Conservation (phyloP, 2,797 vertebrate genomes). For the Crenuchus spilurus region DNA sequence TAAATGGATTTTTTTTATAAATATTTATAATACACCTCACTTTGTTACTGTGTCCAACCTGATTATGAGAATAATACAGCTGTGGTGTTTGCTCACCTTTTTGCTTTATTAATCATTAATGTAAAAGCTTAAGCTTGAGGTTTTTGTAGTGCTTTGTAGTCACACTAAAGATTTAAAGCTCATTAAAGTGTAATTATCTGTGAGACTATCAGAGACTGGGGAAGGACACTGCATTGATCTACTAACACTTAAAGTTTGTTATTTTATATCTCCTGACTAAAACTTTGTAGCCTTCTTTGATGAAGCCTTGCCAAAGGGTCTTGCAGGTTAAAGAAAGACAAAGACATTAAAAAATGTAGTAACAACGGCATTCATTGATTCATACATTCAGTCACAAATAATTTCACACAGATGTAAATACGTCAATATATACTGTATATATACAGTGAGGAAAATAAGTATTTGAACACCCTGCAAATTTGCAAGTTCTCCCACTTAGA, state of each 20-base stretch:
- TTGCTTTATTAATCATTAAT: conserved; percentile 43
- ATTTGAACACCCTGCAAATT: too few relatives aligned
- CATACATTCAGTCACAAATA: too few relatives aligned
- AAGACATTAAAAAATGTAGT: too few relatives aligned
- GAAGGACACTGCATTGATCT: conserved; percentile 1
- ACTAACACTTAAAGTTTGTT: not conserved
- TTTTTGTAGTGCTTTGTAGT: conserved; percentile 2
- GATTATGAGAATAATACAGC: not conserved
- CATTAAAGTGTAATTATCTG: conserved; percentile 3
- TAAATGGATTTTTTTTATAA: too few relatives aligned
- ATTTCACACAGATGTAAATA: too few relatives aligned
- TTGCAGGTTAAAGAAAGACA: not conserved
- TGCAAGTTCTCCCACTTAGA: too few relatives aligned
- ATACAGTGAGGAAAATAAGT: too few relatives aligned
- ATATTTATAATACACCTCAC: too few relatives aligned
- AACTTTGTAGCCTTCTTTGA: not conserved
- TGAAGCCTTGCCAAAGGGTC: not conserved
- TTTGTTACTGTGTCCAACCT: not conserved
- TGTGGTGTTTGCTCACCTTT: conserved; percentile 17
- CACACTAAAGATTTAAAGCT: conserved; percentile 2
- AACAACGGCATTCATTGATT: too few relatives aligned
- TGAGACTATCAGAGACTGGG: not conserved
- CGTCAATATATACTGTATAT: too few relatives aligned
- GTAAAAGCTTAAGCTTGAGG: conserved; percentile 11
- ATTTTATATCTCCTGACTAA: not conserved